These are phyloP conservation scores for Leptodactylus fuscus DNA, from an alignment of 2,113 vertebrate species.

Conservation along the genomic window DNA sequence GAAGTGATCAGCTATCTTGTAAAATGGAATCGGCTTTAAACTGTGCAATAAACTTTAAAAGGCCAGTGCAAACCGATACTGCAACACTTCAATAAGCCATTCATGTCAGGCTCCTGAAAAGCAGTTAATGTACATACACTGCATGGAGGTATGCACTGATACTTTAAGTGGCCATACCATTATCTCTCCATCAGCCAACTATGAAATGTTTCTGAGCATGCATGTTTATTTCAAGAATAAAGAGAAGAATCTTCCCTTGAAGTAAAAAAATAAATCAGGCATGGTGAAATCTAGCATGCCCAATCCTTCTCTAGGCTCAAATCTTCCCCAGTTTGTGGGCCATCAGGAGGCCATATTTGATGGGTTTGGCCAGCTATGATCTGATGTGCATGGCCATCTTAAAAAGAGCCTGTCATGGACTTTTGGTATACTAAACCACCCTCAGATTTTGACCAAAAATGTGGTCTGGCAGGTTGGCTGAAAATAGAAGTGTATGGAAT, in stretches of 20 bases:
- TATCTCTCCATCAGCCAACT: background rate
- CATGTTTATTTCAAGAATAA: too few species aligned
- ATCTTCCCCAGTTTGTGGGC: too few species aligned
- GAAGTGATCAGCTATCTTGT: conserved; percentile 59
- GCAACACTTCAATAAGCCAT: conserved; percentile 37
- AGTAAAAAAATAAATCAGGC: background rate
- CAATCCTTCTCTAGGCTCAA: too few species aligned
- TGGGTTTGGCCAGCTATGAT: background rate
- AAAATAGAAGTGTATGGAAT: too few species aligned
- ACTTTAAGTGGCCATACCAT: background rate
- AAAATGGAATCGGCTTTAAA: conserved; percentile 58
- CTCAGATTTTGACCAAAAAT: too few species aligned
- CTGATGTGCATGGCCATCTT: background rate
- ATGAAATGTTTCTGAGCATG: too few species aligned
- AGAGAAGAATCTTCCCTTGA: too few species aligned
- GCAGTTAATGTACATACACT: background rate
- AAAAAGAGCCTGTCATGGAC: too few species aligned
- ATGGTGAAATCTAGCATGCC: background rate
- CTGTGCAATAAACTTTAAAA: conserved; percentile 57
- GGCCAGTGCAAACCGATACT: conserved; percentile 55
- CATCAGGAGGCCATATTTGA: background rate
- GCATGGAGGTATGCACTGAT: background rate
- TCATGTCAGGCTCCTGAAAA: conserved; percentile 27
- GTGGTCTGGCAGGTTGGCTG: too few species aligned
- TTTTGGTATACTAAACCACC: too few species aligned